Conservation (phyloP, 2,888 invertebrate species). For the Masnerella sp. region DNA sequence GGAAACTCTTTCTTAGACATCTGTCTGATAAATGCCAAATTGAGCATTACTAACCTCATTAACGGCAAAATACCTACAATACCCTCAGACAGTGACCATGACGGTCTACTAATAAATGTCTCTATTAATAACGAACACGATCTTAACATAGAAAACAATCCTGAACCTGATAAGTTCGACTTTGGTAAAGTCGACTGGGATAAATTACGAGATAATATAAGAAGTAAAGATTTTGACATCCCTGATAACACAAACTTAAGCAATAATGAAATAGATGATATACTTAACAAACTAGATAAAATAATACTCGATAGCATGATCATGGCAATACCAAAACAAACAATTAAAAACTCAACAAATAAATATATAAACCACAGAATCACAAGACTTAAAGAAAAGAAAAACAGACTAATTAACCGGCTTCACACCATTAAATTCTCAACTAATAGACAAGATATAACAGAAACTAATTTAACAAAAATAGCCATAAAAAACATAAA, state of each 20-base stretch:
- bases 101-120: neutral
- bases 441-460: neutral
- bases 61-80: neutral
- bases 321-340: neutral
- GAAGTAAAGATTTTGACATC: neutral
- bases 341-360: neutral
- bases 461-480: neutral
- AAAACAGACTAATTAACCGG: neutral
- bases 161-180: neutral
- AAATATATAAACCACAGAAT: constrained; percentile 3
- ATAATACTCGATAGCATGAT: neutral
- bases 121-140: neutral
- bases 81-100: constrained; percentile 11
- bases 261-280: neutral
- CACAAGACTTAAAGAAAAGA: neutral
- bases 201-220: neutral
- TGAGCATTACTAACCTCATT: neutral
- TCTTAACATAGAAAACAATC: neutral
- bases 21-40: neutral
- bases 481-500: neutral
- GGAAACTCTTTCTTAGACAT: constrained; percentile 12
- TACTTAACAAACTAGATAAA: neutral
- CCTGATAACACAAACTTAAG: neutral
- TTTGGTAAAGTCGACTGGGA: neutral
- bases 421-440: neutral